Conservation (phyloP, 2,888 invertebrate species). For the Lepidocyrtoides sp. region DNA sequence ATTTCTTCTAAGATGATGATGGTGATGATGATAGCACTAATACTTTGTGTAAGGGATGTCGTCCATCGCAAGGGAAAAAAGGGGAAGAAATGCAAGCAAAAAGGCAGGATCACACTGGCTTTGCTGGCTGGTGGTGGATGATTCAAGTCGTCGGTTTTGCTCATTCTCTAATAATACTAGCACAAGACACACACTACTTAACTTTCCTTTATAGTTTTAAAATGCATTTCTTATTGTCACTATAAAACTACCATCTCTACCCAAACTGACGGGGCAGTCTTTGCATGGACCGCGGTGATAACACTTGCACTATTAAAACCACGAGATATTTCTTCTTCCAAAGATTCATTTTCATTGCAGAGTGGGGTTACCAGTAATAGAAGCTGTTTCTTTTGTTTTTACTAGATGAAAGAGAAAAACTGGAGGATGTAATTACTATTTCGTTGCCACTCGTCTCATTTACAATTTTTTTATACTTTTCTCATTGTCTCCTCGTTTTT, state of each 20-base stretch:
- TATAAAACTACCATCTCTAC: background rate
- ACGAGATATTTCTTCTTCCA: background rate
- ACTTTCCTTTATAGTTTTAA: no score
- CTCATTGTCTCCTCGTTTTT: background rate
- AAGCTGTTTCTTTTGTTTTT: conserved; percentile 8
- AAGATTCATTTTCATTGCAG: conserved; percentile 43
- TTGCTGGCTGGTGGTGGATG: background rate
- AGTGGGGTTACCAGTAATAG: background rate
- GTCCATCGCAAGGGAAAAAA: background rate
- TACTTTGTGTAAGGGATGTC: background rate
- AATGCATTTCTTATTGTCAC: background rate
- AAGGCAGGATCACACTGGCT: conserved; percentile 27
- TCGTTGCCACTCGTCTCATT: background rate
- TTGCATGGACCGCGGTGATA: conserved; percentile 8
- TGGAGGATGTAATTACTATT: background rate
- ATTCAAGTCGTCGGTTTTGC: conserved; percentile 8
- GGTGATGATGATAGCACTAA: conserved; percentile 35
- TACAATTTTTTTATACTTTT: background rate
- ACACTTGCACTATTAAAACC: background rate
- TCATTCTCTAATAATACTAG: background rate
- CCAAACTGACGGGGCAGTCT: conserved; percentile 33
- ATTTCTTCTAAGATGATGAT: conserved; percentile 13
- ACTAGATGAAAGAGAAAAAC: background rate
- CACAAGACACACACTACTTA: background rate
- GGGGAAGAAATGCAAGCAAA: background rate